These are phyloP conservation scores for Dyspetes luteomarginatus DNA, from an alignment of 2,888 invertebrate genomes.

Conservation along the genomic window DNA sequence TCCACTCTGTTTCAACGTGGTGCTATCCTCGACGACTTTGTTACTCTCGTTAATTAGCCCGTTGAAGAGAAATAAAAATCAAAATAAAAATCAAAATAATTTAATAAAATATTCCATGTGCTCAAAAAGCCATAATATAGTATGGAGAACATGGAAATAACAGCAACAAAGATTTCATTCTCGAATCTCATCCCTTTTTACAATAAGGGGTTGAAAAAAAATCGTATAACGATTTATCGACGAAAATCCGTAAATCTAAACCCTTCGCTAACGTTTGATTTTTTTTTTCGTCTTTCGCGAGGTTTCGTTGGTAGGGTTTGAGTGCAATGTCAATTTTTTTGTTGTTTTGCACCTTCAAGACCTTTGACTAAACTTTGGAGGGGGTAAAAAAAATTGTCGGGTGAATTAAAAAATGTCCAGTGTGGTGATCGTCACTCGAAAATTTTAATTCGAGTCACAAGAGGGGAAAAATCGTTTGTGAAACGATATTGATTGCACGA, in stretches of 20 bases:
- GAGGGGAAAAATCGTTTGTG: conserved; percentile 4
- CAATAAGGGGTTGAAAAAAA: conserved; percentile 12
- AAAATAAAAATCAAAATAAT: neutral
- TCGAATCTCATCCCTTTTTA: too few species aligned
- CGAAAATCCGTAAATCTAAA: neutral
- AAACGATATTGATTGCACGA: conserved; percentile 32
- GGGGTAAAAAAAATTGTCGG: too few species aligned
- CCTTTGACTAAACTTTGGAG: too few species aligned
- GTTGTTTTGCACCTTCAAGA: too few species aligned
- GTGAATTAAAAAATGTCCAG: too few species aligned
- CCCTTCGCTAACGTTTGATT: too few species aligned
- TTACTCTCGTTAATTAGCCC: conserved; percentile 7
- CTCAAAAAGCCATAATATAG: neutral
- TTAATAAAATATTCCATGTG: neutral
- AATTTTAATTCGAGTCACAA: conserved; percentile 5
- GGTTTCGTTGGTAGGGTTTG: too few species aligned
- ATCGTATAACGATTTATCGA: neutral
- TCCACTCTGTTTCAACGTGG: too few species aligned
- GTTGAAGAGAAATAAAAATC: neutral
- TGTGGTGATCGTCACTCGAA: neutral
- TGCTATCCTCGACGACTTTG: too few species aligned
- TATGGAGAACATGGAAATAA: neutral
- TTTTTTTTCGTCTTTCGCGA: too few species aligned
- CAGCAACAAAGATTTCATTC: too few species aligned
- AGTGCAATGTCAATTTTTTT: too few species aligned